Percentiles rank a stretch among this genome's conserved stretches.
These are phyloP conservation scores for Therioaphis trifolii DNA, from an alignment of 2,888 invertebrate genomes.

Conservation along the genomic window DNA sequence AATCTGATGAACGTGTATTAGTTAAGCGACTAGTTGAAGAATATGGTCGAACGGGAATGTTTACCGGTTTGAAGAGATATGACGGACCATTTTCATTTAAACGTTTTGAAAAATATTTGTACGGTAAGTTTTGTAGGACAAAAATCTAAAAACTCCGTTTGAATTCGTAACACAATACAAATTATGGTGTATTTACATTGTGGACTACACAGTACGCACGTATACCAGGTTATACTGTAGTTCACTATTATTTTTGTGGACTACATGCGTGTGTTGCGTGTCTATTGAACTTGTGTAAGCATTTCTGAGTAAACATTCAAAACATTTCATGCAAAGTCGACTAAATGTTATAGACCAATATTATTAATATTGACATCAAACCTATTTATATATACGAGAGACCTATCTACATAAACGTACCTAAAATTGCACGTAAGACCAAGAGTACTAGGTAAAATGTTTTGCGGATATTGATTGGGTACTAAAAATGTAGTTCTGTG, in stretches of 20 bases:
- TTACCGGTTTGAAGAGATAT: constrained; percentile 73
- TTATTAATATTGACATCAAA: constrained; percentile 31
- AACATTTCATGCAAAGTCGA: background rate
- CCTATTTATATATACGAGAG: background rate
- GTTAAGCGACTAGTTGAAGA: constrained; percentile 89
- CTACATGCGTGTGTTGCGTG: constrained; percentile 23
- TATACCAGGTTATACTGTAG: background rate
- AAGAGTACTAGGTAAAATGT: too few species aligned
- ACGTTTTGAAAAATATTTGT: constrained; percentile 86
- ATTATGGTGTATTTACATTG: background rate
- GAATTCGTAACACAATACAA: background rate
- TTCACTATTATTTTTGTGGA: constrained; percentile 3
- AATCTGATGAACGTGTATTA: constrained; percentile 86
- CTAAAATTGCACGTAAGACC: too few species aligned
- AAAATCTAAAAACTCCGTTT: background rate
- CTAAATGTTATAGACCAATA: background rate
- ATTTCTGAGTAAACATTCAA: constrained; percentile 7
- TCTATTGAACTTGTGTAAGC: background rate
- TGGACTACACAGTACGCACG: background rate
- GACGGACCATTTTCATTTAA: constrained; percentile 70
- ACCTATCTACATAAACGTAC: background rate
- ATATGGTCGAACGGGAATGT: constrained; percentile 81
- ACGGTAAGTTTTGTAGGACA: constrained; percentile 71
- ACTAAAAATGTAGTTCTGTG: too few species aligned
- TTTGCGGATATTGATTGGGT: too few species aligned